phyloP scores from a whole-genome alignment of 2,888 invertebrate genomes.

The Dione vanillae region DNA sequence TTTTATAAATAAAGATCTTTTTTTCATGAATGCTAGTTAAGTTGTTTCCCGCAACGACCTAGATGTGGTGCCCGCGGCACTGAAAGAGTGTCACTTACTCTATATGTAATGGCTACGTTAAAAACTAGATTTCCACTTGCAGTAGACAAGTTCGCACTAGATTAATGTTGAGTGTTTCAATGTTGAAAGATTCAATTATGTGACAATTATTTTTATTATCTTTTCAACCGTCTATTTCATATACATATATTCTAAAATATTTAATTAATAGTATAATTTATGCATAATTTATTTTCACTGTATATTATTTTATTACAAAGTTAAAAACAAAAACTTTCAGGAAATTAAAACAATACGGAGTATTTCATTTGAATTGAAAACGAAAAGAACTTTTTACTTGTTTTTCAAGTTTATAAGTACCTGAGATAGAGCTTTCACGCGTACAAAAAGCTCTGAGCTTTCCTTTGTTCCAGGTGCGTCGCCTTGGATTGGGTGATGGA shows the following conservation, averaged over 20 bases:
- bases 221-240: not conserved
- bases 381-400: slow-evolving; percentile 4
- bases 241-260: too few species aligned
- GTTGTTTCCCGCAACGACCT: slow-evolving; percentile 26
- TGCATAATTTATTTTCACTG: too few species aligned
- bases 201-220: not conserved
- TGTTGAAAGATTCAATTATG: not conserved
- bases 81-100: slow-evolving; percentile 29
- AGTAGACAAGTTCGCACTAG: too few species aligned
- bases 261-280: too few species aligned
- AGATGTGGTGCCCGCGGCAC: slow-evolving; percentile 19
- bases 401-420: slow-evolving; percentile 13
- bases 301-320: not conserved
- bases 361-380: slow-evolving; percentile 20
- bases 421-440: slow-evolving; percentile 1
- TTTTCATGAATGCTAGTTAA: slow-evolving; percentile 27
- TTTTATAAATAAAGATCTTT: not conserved
- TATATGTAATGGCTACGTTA: slow-evolving; percentile 30
- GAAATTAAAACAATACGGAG: not conserved
- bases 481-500: slow-evolving; percentile 65
- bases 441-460: slow-evolving; percentile 1
- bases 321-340: not conserved
- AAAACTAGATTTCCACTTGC: slow-evolving; percentile 29
- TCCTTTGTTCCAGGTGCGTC: slow-evolving; percentile 61
- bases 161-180: slow-evolving; percentile 1